Conservation (phyloP, 2,113 vertebrate species). For the pig (Sus scrofa) region DNA sequence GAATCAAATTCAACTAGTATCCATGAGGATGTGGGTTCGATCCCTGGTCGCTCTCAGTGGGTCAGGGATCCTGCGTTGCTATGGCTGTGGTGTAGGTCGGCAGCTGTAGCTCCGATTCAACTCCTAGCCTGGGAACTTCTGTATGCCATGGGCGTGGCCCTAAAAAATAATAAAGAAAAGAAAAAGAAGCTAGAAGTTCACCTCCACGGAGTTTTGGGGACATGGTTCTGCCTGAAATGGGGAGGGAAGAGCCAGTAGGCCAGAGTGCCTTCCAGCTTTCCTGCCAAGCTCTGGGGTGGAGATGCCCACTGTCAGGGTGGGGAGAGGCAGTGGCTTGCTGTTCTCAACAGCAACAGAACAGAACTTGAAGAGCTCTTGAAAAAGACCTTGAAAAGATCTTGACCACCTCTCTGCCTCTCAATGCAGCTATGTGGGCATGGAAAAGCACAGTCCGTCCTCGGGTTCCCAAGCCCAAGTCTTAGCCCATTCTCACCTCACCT, state of each 20-base stretch:
- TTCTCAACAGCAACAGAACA: neutral
- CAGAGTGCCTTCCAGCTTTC: neutral
- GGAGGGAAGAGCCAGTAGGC: neutral
- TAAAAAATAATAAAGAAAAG: no score
- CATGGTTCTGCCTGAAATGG: neutral
- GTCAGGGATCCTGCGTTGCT: no score
- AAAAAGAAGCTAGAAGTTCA: neutral
- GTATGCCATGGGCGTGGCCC: no score
- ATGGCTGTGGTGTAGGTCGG: no score
- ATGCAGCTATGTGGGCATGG: rapidly evolving
- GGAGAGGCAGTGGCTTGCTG: neutral
- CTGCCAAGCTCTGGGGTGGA: rapidly evolving
- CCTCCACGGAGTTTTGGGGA: neutral
- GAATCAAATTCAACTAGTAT: no score
- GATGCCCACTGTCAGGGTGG: rapidly evolving
- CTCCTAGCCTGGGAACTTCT: no score
- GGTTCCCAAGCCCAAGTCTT: neutral
- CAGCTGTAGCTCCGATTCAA: no score
- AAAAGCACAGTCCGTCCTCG: neutral
- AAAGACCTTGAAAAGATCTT: neutral
- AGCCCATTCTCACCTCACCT: rapidly evolving
- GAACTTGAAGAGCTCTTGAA: neutral
- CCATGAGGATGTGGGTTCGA: no score
- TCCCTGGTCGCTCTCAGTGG: no score
- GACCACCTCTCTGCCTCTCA: neutral